A percentile compares a stretch with the other conserved stretches of the same genome.
Conservation (phyloP, 2,113 vertebrate species). For the Pomatorhinus ruficollis region DNA sequence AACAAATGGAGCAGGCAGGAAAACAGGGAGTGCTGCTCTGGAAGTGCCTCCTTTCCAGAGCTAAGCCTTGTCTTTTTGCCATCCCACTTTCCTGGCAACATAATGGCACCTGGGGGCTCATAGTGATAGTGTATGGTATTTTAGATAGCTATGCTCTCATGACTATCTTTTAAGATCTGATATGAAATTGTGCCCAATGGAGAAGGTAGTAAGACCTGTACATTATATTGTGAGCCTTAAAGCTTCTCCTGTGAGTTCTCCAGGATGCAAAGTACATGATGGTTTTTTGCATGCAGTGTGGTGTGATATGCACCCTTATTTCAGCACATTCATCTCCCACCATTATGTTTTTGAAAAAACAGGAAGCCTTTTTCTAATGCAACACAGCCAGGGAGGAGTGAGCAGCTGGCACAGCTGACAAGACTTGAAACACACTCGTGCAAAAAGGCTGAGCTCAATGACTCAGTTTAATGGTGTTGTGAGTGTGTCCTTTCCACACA, state of each 20-base stretch:
- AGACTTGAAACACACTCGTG: not conserved
- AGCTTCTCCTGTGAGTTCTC: not conserved
- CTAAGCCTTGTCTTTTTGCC: not conserved
- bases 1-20: not conserved
- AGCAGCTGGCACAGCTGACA: not conserved
- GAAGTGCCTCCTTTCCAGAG: not conserved
- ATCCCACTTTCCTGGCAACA: not conserved
- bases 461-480: not conserved
- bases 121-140: not conserved
- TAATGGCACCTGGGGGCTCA: not conserved
- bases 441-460: not conserved
- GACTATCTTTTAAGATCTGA: not conserved
- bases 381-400: accelerated
- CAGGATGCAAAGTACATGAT: accelerated
- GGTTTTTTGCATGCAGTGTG: not conserved
- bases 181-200: not conserved
- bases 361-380: not conserved
- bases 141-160: not conserved
- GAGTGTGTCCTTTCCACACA: not conserved
- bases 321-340: not conserved
- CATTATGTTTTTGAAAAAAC: not conserved
- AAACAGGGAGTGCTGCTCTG: not conserved
- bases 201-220: not conserved
- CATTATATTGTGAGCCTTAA: not conserved
- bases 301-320: not conserved